Evolutionary conservation across 2,113 vertebrate species (phyloP).

Genomic region (Sus scrofa): DNA sequence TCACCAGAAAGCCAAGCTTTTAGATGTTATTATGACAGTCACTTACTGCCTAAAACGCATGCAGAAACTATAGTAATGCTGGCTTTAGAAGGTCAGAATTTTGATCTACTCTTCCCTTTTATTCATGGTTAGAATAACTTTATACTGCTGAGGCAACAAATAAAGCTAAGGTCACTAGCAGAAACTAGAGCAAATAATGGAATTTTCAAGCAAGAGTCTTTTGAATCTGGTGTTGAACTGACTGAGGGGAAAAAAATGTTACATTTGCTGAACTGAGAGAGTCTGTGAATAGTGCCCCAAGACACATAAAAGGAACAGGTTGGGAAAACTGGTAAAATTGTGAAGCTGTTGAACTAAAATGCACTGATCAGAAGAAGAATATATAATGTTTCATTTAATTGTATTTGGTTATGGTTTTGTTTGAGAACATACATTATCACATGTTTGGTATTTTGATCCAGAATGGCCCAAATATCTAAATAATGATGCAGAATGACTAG

Average conservation of each 20-base stretch:
- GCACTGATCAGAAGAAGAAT: not conserved
- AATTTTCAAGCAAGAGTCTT: conserved; percentile 59
- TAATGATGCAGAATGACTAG: not conserved
- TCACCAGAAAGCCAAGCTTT: conserved; percentile 24
- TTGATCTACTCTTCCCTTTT: conserved; percentile 60
- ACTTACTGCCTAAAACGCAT: not conserved
- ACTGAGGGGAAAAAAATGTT: not conserved
- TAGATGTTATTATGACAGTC: not conserved
- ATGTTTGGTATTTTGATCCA: not conserved
- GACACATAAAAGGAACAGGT: not conserved
- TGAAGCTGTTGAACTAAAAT: not conserved
- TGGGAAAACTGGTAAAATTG: not conserved
- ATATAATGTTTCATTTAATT: not conserved
- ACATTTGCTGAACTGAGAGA: conserved; percentile 12
- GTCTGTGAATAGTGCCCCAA: not conserved
- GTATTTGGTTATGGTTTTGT: not conserved
- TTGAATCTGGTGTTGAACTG: conserved; percentile 55
- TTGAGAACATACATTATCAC: not conserved
- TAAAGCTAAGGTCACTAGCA: conserved; percentile 49
- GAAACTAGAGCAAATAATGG: conserved; percentile 54
- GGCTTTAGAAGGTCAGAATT: conserved; percentile 22
- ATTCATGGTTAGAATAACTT: conserved; percentile 59
- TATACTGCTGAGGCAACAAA: not conserved
- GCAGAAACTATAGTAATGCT: conserved; percentile 21
- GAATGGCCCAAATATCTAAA: not conserved